These are phyloP conservation scores for Trichomalopsis sarcophagae DNA, from an alignment of 1,140 invertebrate species.

Conservation along the genomic window DNA sequence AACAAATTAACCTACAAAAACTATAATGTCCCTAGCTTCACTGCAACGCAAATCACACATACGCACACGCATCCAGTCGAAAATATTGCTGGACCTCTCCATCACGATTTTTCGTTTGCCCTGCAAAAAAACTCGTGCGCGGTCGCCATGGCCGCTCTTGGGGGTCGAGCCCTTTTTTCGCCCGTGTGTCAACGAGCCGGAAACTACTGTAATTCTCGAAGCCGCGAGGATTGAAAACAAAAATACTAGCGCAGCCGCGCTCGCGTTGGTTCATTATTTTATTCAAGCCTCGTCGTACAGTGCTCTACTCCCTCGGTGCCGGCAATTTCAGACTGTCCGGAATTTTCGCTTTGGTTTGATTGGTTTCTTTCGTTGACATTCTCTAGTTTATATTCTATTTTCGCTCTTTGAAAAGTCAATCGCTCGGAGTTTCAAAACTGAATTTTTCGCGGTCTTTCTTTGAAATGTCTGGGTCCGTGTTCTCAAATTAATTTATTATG, in stretches of 20 bases:
- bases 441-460: background rate
- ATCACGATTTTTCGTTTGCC: background rate
- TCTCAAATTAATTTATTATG: no score
- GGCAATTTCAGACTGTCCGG: background rate
- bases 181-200: constrained; percentile 47
- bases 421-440: background rate
- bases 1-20: no score
- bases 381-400: background rate
- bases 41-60: constrained; percentile 75
- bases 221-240: constrained; percentile 10
- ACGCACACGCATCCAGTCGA: constrained; percentile 34
- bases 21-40: no score
- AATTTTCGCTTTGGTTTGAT: background rate
- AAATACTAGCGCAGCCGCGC: constrained; percentile 1
- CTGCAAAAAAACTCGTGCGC: background rate
- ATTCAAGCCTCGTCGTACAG: background rate
- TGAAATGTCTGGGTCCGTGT: no score
- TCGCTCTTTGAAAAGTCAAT: background rate
- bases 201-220: constrained; percentile 25
- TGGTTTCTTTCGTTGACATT: constrained; percentile 2
- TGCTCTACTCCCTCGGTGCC: background rate
- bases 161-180: background rate
- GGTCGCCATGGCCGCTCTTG: background rate
- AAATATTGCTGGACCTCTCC: background rate
- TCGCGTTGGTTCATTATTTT: constrained; percentile 9